A percentile compares a stretch with the other conserved stretches of the same genome.
phyloP scores from a whole-genome alignment of 2,113 vertebrate genomes.

The Gymnarchus niloticus region DNA sequence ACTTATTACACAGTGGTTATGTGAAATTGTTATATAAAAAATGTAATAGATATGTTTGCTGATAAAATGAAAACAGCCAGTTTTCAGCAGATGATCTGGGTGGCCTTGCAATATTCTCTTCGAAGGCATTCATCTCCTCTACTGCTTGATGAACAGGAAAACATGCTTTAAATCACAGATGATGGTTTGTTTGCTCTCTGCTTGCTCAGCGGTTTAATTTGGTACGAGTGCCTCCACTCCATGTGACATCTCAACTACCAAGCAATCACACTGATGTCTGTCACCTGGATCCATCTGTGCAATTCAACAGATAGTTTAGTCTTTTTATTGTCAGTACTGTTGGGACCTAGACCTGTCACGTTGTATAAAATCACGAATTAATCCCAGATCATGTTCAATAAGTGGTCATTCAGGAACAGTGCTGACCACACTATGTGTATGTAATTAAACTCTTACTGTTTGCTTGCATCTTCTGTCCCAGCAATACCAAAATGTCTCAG shows the following conservation, averaged over 20 bases:
- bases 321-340: too few relatives aligned
- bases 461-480: background rate
- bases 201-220: background rate
- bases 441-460: background rate
- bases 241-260: too few relatives aligned
- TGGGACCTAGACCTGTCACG: too few relatives aligned
- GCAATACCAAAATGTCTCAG: background rate
- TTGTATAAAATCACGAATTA: too few relatives aligned
- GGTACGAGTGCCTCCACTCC: background rate
- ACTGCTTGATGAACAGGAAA: background rate
- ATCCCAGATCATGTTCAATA: too few relatives aligned
- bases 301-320: too few relatives aligned
- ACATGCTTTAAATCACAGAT: background rate
- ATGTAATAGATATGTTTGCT: background rate
- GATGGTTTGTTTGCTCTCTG: background rate
- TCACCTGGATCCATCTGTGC: too few relatives aligned
- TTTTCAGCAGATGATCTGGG: background rate
- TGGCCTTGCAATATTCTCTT: background rate
- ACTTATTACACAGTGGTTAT: background rate
- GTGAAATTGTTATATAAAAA: background rate
- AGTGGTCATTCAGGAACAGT: background rate
- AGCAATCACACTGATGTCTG: too few relatives aligned
- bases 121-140: background rate
- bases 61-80: background rate
- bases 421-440: background rate